phyloP scores from a whole-genome alignment of 1,140 invertebrate genomes.

The Ericerus pela region DNA sequence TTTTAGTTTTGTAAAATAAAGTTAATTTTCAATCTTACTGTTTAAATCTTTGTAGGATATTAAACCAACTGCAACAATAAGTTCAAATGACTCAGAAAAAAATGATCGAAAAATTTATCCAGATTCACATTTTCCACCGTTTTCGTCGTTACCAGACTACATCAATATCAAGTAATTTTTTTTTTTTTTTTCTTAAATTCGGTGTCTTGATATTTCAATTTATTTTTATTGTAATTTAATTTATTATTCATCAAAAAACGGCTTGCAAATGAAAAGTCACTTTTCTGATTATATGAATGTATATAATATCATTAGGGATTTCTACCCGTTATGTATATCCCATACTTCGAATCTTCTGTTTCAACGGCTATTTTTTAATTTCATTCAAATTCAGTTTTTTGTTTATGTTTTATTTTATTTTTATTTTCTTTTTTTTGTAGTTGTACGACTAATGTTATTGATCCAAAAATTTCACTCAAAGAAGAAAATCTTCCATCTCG shows the following conservation, averaged over 20 bases:
- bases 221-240: background rate
- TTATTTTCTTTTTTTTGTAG: slow-evolving; percentile 1
- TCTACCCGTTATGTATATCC: background rate
- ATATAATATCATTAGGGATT: background rate
- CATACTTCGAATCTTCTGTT: slow-evolving; percentile 1
- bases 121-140: background rate
- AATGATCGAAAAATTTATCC: background rate
- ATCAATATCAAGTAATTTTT: background rate
- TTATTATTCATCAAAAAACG: too few species aligned
- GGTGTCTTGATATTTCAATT: background rate
- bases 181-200: too few species aligned
- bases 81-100: too few species aligned
- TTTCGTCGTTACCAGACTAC: background rate
- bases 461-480: background rate
- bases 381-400: too few species aligned
- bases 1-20: too few species aligned
- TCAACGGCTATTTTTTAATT: slow-evolving; percentile 21
- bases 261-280: too few species aligned
- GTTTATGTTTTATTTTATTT: background rate
- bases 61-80: too few species aligned
- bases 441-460: background rate
- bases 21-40: too few species aligned
- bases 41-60: too few species aligned
- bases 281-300: too few species aligned
- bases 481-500: slow-evolving; percentile 27